Percentiles rank a stretch among this genome's conserved stretches.
Conservation (phyloP, 1,140 invertebrate species). For the Hermetia illucens region DNA sequence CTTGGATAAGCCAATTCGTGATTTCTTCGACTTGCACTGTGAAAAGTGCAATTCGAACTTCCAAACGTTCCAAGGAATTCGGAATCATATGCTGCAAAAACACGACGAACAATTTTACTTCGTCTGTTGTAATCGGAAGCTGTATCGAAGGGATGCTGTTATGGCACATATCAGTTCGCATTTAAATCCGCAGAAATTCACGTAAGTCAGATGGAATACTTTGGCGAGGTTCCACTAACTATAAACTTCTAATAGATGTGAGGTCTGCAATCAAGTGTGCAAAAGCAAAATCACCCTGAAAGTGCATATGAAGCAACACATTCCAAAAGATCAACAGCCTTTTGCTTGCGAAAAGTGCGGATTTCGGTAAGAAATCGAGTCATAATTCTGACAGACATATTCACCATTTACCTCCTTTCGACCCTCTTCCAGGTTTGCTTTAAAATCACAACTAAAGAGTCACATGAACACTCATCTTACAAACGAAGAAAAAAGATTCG, state of each 20-base stretch:
- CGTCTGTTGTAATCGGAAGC: not conserved
- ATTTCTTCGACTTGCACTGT: not conserved
- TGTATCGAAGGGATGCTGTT: not conserved
- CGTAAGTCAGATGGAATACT: not conserved
- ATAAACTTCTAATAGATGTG: not conserved
- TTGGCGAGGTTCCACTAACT: not conserved
- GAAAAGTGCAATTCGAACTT: not conserved
- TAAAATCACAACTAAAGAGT: not conserved
- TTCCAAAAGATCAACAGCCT: not conserved
- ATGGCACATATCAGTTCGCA: not conserved
- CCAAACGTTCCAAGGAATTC: not conserved
- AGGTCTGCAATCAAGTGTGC: not conserved
- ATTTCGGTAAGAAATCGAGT: no score
- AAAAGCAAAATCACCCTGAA: not conserved
- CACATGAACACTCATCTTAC: not conserved
- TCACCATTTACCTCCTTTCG: not conserved
- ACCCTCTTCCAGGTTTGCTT: not conserved
- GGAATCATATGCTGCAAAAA: not conserved
- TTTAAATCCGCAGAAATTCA: not conserved
- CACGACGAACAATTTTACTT: not conserved
- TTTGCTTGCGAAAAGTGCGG: not conserved
- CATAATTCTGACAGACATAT: no score
- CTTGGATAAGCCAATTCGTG: not conserved
- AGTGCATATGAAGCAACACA: slow-evolving; percentile 1
- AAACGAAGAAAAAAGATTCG: not conserved